Evolutionary conservation across 2,113 vertebrate species (phyloP).

Genomic region (Chlamydotis undulata): DNA sequence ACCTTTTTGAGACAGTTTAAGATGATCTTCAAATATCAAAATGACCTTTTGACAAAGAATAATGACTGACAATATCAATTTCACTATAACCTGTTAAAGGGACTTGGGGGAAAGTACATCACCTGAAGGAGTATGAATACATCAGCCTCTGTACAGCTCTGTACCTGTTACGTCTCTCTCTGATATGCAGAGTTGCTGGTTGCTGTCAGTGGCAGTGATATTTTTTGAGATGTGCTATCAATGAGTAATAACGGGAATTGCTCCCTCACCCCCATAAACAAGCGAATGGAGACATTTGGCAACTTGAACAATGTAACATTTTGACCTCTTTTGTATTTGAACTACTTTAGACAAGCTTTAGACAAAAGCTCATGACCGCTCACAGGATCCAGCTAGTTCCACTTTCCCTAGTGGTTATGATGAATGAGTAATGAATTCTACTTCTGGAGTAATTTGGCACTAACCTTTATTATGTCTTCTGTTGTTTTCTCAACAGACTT

Average conservation of each 20-base stretch:
- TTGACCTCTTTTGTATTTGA: background rate
- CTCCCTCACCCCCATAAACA: background rate
- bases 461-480: slow-evolving; percentile 95
- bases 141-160: background rate
- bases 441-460: background rate
- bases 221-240: background rate
- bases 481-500: slow-evolving; percentile 90
- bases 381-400: background rate
- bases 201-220: background rate
- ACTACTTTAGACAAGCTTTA: background rate
- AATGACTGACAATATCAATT: background rate
- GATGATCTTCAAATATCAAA: background rate
- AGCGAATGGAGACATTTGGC: background rate
- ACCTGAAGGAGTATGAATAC: background rate
- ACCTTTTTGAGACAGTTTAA: background rate
- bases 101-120: background rate
- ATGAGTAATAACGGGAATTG: background rate
- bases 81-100: background rate
- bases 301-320: background rate
- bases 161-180: background rate
- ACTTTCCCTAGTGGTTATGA: background rate
- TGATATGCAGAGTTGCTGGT: background rate
- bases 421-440: background rate
- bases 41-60: background rate
- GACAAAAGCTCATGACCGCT: background rate